Evolutionary conservation across 2,797 vertebrate species (phyloP), one percentile per base, ranked within the genome.

Genomic region (Mormyrus hasselquistii): DNA sequence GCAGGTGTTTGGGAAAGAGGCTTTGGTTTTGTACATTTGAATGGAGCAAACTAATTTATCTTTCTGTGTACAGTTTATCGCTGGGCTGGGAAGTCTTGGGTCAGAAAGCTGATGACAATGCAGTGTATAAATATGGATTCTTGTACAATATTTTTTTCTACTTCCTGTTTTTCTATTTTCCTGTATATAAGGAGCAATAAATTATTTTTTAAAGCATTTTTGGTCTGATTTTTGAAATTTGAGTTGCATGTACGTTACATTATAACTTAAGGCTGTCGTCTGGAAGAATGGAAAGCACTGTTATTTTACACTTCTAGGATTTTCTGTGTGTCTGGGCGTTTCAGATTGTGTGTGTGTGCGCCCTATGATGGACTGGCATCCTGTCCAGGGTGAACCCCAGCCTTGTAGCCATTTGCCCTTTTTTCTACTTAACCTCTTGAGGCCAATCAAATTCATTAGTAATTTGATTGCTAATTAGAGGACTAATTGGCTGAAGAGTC

Each of bases 181-280:
- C 91, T 96, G 96, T 96, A 95, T 90, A 96, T 94, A 96, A 93
- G 94, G 91, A 96, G 90, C 93, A 96, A 96, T 96, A 96, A 96
- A 96, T 96, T 96, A 96, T 96, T 96, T 96, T 96, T 94, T 93
- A 95, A 95, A 96, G 93, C 89, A 90, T 87, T 8, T 65, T n/a
- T 87, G 55, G 41, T 44, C 14, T n/a, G 22, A 5, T 22, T 41
- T 22, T 22, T 12, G 4, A 1, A 4, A 53, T 62, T 62, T 62
- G n/a, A 62, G 41, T 65, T 41, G 55, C 57, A 8, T 0, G 82
- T 69, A 6, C 89, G 86, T 1, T 22, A 47, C 38, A 82, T 82
- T 2, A 47, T 10, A 82, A 82, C 76, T 82, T 82, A 47, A 41
- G 41, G 34, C 38, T 47, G 22, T 38, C 16, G 38, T n/a, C 41